Percentiles rank a stretch among this genome's conserved stretches.
phyloP scores from a whole-genome alignment of 2,113 vertebrate genomes.

The Lasiurus cinereus region DNA sequence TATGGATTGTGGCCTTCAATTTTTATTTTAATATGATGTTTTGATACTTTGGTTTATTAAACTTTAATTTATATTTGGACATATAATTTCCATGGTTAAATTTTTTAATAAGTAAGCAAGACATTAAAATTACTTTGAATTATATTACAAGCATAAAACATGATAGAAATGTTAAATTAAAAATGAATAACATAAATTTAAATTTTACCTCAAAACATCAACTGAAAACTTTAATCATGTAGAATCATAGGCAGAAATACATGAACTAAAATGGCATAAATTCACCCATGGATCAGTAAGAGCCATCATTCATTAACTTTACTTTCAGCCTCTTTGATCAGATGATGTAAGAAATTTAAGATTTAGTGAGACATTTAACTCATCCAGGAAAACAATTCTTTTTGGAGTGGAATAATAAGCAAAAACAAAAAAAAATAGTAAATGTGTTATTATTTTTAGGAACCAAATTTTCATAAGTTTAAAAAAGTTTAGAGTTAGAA shows the following conservation, averaged over 20 bases:
- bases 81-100: background rate
- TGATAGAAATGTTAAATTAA: background rate
- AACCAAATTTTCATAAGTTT: background rate
- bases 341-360: background rate
- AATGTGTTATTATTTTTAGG: background rate
- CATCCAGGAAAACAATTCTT: background rate
- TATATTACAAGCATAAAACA: background rate
- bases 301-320: background rate
- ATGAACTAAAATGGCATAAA: background rate
- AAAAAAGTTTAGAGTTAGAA: conserved; percentile 17
- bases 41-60: background rate
- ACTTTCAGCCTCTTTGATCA: background rate
- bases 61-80: background rate
- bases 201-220: conserved; percentile 12
- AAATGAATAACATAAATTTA: conserved; percentile 35
- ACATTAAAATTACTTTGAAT: background rate
- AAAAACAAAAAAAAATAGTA: conserved; percentile 23
- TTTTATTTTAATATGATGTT: background rate
- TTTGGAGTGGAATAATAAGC: background rate
- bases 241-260: background rate
- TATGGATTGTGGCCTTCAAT: background rate
- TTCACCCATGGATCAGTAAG: background rate
- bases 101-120: background rate
- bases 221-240: background rate
- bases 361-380: background rate